A percentile compares a stretch with the other conserved stretches of the same genome.
Evolutionary conservation across 2,888 invertebrate species (phyloP).

Genomic region (Amiota minor): DNA sequence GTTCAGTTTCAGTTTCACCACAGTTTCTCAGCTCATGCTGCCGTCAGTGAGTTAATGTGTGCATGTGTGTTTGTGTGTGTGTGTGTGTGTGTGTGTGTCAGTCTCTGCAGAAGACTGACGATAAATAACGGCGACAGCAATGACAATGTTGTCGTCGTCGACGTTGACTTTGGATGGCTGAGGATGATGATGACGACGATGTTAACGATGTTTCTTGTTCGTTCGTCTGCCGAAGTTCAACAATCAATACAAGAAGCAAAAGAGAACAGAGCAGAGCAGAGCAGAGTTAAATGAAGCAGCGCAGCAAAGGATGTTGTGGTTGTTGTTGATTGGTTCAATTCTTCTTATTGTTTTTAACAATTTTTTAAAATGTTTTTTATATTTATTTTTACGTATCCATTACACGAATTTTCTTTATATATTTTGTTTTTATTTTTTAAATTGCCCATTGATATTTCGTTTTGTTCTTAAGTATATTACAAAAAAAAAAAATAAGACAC

Average conservation of each 20-base stretch:
- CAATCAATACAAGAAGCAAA: no score
- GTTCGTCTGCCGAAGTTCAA: no score
- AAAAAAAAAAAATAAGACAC: background rate
- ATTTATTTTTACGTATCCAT: constrained; percentile 48
- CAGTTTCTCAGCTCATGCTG: background rate
- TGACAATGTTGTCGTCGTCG: no score
- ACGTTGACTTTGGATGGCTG: no score
- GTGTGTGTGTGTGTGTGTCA: no score
- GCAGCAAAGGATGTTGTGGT: constrained; percentile 48
- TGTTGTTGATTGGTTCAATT: background rate
- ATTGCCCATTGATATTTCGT: constrained; percentile 6
- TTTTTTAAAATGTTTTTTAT: background rate
- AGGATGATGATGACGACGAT: no score
- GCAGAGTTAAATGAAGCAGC: constrained; percentile 47
- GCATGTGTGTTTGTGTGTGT: no score
- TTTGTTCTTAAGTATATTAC: constrained; percentile 27
- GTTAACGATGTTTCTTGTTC: no score
- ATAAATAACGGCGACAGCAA: no score
- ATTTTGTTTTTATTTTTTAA: no score
- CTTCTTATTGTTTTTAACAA: background rate
- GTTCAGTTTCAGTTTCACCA: background rate
- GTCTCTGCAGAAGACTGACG: no score
- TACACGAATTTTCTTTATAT: constrained; percentile 45
- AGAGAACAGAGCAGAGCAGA: constrained; percentile 4
- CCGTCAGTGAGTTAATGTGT: no score